Evolutionary conservation across 2,113 vertebrate genomes (phyloP).

Genomic region (Bettongia penicillata): DNA sequence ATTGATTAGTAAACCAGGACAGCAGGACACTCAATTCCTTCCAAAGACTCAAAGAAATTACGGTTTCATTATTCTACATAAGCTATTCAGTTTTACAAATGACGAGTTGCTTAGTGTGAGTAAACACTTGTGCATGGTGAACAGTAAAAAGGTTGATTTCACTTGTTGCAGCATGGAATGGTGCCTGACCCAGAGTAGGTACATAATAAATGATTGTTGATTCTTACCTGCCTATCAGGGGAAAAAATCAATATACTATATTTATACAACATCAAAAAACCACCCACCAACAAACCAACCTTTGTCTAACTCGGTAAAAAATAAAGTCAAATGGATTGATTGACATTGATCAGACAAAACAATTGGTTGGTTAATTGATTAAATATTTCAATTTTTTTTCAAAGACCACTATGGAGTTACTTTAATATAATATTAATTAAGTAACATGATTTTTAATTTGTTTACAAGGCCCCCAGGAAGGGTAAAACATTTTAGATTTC

Average conservation of each 20-base stretch:
- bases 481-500: not conserved
- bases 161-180: not conserved
- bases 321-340: not conserved
- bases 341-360: not conserved
- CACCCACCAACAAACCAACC: not conserved
- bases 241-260: not conserved
- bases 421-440: conserved; percentile 18
- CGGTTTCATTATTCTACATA: not conserved
- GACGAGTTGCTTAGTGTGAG: not conserved
- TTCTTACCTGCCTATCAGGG: not conserved
- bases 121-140: conserved; percentile 12
- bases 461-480: not conserved
- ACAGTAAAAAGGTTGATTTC: conserved; percentile 19
- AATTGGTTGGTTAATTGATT: not conserved
- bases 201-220: not conserved
- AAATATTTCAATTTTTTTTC: conserved; percentile 25
- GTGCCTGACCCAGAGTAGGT: not conserved
- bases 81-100: conserved; percentile 40
- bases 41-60: not conserved
- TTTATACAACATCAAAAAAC: not conserved
- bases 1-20: not conserved
- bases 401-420: not conserved
- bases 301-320: not conserved
- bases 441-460: not conserved
- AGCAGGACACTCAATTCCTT: conserved; percentile 43